phyloP scores from a whole-genome alignment of 2,888 invertebrate species.

The Sinopyrophorus schimmeli region DNA sequence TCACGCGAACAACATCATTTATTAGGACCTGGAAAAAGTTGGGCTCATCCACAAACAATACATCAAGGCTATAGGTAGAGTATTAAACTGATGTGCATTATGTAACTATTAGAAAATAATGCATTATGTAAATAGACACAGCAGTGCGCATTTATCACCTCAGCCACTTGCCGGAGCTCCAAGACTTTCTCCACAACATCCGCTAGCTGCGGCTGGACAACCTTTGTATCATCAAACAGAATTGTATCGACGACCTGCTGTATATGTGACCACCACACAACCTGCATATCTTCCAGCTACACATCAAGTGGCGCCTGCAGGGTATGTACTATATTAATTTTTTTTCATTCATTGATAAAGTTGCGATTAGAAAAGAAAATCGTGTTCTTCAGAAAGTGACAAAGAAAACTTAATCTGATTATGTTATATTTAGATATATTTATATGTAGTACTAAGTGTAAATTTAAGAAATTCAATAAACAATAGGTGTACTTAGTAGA shows the following conservation, averaged over 20 bases:
- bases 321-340: constrained; percentile 49
- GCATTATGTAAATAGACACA: no score
- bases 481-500: no score
- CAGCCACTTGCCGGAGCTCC: constrained; percentile 58
- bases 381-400: no score
- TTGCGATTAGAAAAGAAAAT: no score
- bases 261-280: constrained; percentile 69
- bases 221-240: constrained; percentile 67
- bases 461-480: no score
- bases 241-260: constrained; percentile 68
- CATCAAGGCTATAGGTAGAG: constrained; percentile 57
- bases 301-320: constrained; percentile 58
- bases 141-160: constrained; percentile 58
- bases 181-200: constrained; percentile 59
- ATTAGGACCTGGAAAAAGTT: constrained; percentile 56
- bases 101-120: no score
- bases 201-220: constrained; percentile 59
- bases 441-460: no score
- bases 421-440: no score
- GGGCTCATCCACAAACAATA: constrained; percentile 56
- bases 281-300: constrained; percentile 59
- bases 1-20: constrained; percentile 62
- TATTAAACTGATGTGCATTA: background rate
- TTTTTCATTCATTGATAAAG: background rate
- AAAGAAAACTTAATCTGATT: no score